phyloP scores from a whole-genome alignment of 2,797 vertebrate species.

The Apodemus agrarius region DNA sequence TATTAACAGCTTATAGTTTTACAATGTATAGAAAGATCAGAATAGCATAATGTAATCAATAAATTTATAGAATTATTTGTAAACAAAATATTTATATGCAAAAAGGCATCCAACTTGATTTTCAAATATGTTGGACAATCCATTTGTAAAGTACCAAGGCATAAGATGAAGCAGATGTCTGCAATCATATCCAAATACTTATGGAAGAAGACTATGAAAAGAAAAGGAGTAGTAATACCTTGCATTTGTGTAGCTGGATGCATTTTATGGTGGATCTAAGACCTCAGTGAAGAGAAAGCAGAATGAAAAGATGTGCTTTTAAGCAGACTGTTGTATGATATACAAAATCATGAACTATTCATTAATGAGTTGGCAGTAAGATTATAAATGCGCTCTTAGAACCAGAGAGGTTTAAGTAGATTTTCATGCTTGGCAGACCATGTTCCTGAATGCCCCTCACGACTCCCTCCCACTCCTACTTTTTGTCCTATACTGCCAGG shows the following conservation, averaged over 20 bases:
- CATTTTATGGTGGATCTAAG: constrained; percentile 48
- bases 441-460: not conserved
- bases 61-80: constrained; percentile 7
- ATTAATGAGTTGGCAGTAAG: constrained; percentile 61
- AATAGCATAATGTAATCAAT: not conserved
- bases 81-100: constrained; percentile 14
- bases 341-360: constrained; percentile 65
- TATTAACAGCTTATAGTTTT: not conserved
- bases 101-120: constrained; percentile 39
- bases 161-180: constrained; percentile 58
- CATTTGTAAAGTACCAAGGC: constrained; percentile 53
- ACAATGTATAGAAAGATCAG: not conserved
- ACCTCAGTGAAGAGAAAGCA: constrained; percentile 63
- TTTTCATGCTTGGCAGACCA: constrained; percentile 33
- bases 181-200: constrained; percentile 52
- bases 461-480: not conserved
- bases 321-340: constrained; percentile 60
- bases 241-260: constrained; percentile 48
- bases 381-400: constrained; percentile 26
- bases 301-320: constrained; percentile 55
- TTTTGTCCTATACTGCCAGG: constrained; percentile 8
- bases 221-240: not conserved
- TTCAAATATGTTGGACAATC: constrained; percentile 48
- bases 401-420: constrained; percentile 39
- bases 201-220: constrained; percentile 24